Conservation (phyloP, 2,797 vertebrate species). For the Pseudocheirus occidentalis region DNA sequence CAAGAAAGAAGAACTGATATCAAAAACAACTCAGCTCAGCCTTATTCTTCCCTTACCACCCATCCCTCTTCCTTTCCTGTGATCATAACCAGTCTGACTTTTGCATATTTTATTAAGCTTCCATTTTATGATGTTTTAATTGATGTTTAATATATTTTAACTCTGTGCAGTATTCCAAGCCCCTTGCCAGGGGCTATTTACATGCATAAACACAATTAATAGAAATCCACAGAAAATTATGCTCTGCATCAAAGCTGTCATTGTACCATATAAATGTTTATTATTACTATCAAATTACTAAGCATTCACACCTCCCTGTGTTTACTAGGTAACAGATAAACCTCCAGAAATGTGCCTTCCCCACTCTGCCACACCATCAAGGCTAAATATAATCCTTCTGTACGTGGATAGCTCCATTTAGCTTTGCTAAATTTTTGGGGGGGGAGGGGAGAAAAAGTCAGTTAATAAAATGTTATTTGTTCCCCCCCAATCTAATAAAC, state of each 20-base stretch:
- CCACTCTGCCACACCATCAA: constrained; percentile 64
- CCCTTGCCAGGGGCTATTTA: constrained; percentile 76
- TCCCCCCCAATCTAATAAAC: constrained; percentile 44
- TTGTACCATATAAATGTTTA: constrained; percentile 74
- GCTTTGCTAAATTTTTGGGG: constrained; percentile 66
- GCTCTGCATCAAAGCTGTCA: constrained; percentile 77
- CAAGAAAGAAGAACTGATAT: neutral
- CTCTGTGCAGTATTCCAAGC: constrained; percentile 68
- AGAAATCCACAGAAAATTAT: constrained; percentile 78
- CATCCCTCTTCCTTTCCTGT: neutral
- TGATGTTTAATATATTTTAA: constrained; percentile 77
- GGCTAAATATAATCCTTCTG: constrained; percentile 70
- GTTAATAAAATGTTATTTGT: constrained; percentile 73
- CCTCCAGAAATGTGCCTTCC: constrained; percentile 70
- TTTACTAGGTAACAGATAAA: constrained; percentile 80
- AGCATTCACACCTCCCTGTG: constrained; percentile 72
- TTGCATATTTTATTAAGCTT: constrained; percentile 68
- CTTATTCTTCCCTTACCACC: neutral
- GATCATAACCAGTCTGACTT: constrained; percentile 68
- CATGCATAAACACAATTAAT: constrained; percentile 77
- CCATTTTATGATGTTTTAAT: constrained; percentile 74
- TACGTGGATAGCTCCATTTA: constrained; percentile 74
- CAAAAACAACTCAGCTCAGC: neutral
- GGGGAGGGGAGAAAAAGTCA: constrained; percentile 23
- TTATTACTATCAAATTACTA: constrained; percentile 75